Evolutionary conservation across 2,113 vertebrate genomes (phyloP).

Genomic region (Channa maculata): DNA sequence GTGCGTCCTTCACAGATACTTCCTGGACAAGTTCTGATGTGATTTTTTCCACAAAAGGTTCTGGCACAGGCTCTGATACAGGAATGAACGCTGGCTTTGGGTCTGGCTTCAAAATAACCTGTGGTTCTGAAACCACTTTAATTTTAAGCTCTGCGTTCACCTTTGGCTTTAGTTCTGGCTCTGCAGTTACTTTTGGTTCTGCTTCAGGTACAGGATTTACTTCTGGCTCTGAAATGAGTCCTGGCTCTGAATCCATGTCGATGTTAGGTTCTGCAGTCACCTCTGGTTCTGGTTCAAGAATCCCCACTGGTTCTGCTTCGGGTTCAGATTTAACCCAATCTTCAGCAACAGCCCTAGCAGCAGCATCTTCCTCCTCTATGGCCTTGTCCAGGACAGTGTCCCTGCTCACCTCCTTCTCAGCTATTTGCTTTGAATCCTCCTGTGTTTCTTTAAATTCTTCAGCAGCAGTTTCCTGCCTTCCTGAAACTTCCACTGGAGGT

Average conservation of each 20-base stretch:
- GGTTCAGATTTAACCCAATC: constrained; percentile 23
- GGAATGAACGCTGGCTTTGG: constrained; percentile 4
- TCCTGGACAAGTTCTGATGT: constrained; percentile 20
- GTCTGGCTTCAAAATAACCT: background rate
- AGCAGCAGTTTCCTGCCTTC: constrained; percentile 15
- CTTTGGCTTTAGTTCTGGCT: constrained; percentile 32
- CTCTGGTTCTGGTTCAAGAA: background rate
- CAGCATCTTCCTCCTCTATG: constrained; percentile 15
- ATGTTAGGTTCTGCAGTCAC: background rate
- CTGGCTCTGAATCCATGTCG: background rate
- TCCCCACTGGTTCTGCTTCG: constrained; percentile 14
- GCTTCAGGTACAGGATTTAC: background rate
- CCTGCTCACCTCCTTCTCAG: constrained; percentile 13
- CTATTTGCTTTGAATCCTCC: constrained; percentile 18
- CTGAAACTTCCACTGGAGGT: constrained; percentile 13
- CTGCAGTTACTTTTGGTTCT: background rate
- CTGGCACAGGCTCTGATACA: constrained; percentile 9
- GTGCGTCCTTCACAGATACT: constrained; percentile 14
- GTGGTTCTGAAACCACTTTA: background rate
- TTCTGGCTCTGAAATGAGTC: background rate
- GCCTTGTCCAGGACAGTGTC: constrained; percentile 1
- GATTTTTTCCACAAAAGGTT: constrained; percentile 28
- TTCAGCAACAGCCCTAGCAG: background rate
- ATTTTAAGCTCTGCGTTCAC: background rate
- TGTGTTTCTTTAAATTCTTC: constrained; percentile 37